A percentile compares a stretch with the other conserved stretches of the same genome.
phyloP scores from a whole-genome alignment of 2,888 invertebrate species.

The Branchinecta sandiegonensis region DNA sequence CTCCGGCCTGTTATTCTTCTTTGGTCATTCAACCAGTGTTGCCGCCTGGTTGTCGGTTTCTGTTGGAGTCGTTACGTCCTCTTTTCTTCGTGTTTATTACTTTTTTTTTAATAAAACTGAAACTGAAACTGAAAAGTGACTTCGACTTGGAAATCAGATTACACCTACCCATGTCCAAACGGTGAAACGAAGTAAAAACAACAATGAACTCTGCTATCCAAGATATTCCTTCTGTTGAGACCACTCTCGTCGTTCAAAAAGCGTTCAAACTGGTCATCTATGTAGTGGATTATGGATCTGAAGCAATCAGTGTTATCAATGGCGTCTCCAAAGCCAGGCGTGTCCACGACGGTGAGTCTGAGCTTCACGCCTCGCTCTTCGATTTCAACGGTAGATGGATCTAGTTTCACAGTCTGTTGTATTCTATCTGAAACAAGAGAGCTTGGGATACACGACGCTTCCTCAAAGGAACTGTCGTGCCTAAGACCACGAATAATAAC shows the following conservation, averaged over 20 bases:
- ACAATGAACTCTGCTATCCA: constrained; percentile 93
- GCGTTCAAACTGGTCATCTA: constrained; percentile 91
- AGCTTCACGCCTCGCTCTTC: constrained; percentile 89
- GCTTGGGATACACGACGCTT: no score
- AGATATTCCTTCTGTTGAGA: constrained; percentile 84
- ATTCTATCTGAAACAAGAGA: constrained; percentile 18
- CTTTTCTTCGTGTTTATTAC: no score
- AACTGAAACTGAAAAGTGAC: constrained; percentile 18
- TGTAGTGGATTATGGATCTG: constrained; percentile 84
- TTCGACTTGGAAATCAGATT: not conserved
- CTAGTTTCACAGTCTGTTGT: constrained; percentile 79
- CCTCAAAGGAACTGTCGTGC: no score
- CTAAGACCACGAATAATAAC: no score
- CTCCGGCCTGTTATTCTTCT: no score
- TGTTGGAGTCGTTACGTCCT: no score
- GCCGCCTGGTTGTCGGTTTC: no score
- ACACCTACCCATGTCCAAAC: constrained; percentile 75
- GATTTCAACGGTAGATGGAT: constrained; percentile 90
- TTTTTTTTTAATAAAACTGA: not conserved
- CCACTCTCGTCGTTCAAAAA: constrained; percentile 86
- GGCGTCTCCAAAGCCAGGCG: constrained; percentile 90
- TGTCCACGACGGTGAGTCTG: constrained; percentile 82
- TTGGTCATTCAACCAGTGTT: no score
- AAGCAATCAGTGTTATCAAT: constrained; percentile 82
- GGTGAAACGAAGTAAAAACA: constrained; percentile 96